Base-by-base conservation (phyloP, 2,113 vertebrate genomes). In the Pantherophis guttatus region DNA sequence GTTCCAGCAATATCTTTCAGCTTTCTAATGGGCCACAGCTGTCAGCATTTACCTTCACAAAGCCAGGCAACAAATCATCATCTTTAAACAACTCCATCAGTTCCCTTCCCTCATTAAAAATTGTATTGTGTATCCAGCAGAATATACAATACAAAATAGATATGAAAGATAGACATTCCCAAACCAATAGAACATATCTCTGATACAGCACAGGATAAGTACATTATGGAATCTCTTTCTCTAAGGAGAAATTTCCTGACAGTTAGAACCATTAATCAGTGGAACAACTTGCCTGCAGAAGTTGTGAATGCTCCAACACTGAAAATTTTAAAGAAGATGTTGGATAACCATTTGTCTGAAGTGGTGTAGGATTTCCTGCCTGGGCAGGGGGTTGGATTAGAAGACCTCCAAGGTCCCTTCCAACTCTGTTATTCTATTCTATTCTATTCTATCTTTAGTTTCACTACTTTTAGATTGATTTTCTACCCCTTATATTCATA, bases 1-100 rank as follows among this genome's bases (percentile, higher is more conserved):
- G 75, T 90, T 87, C 87, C 92, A 92, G 92, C 53, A 81, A 93
- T n/a, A 90, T 65, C 48, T 48, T 90, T 93, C 44, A 90, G 55
- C n/a, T 86, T 86, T 13, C 48, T 90, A 93, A 93, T 90, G 75
- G 62, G n/a, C 48, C 88, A 85, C 54, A 50, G 53, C 55, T 53
- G 75, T 62, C 92, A 86, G 44, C 59, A 75, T 62, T 88, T 88
- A 59, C 44, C 48, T 75, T 89, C 65, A 53, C 1, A 39, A 29
- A 33, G 19, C 29, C 17, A 15, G 29, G 33, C 26, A 89, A 89
- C 81, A 93, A 92, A 55, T 9, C 26, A 3, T 59, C 11, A 54
- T 23, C 90, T 93, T 75, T 58, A 86, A 12, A 24, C 26, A 33
- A 48, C 26, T 87, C 44, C 11, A 39, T 86, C 21, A 53, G 15